Percentiles rank a stretch among this genome's conserved stretches.
phyloP scores from a whole-genome alignment of 2,113 vertebrate genomes.

The Osmerus eperlanus region DNA sequence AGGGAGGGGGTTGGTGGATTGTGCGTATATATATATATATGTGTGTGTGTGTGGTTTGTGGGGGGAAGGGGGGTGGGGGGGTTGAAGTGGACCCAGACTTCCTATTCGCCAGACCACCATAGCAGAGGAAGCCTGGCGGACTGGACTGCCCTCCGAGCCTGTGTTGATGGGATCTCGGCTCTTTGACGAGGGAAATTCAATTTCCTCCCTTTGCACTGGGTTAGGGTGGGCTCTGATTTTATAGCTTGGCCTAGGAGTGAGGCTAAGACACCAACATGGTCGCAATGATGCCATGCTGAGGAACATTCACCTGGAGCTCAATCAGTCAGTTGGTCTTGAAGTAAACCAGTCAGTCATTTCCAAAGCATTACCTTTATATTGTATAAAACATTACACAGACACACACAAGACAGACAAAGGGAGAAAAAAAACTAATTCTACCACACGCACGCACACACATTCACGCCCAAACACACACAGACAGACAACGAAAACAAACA shows the following conservation, averaged over 20 bases:
- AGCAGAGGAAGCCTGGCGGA: constrained; percentile 54
- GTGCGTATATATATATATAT: constrained; percentile 18
- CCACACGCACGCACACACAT: background rate
- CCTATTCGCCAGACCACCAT: background rate
- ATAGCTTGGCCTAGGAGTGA: constrained; percentile 48
- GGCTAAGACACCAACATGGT: no score
- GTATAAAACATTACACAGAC: constrained; percentile 22
- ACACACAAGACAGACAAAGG: background rate
- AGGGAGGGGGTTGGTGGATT: background rate
- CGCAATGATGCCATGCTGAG: no score
- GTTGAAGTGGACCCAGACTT: background rate
- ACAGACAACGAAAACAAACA: constrained; percentile 5
- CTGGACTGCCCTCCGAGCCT: constrained; percentile 66
- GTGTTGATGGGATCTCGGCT: constrained; percentile 66
- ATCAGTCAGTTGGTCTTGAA: background rate
- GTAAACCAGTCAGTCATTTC: background rate
- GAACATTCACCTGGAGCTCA: no score
- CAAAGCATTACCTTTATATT: background rate
- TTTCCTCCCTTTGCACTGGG: constrained; percentile 58
- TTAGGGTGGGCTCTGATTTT: constrained; percentile 56
- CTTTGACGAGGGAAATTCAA: constrained; percentile 67
- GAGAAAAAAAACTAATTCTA: background rate
- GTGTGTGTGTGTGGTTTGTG: constrained; percentile 14
- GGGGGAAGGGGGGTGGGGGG: no score
- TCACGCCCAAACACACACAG: constrained; percentile 7